A percentile compares a stretch with the other conserved stretches of the same genome.
These are phyloP conservation scores for Cheirogaleus major DNA, from an alignment of 2,797 vertebrate genomes.

Conservation along the genomic window DNA sequence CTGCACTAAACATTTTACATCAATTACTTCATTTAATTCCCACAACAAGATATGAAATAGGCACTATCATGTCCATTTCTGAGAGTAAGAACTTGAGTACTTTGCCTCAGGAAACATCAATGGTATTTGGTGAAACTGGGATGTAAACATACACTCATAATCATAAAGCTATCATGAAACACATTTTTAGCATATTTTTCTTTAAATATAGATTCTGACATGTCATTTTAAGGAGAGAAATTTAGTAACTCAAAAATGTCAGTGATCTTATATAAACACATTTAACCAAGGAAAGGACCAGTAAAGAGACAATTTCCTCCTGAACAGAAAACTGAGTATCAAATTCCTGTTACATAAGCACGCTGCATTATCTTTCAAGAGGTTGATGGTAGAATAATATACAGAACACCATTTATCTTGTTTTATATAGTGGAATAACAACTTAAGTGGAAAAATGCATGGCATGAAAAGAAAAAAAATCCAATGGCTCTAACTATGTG, in stretches of 20 bases:
- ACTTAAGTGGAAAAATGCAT: not conserved
- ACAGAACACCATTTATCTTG: not conserved
- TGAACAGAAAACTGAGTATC: not conserved
- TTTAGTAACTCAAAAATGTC: slow-evolving; percentile 17
- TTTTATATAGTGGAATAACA: not conserved
- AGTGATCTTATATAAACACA: not conserved
- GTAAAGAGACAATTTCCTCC: not conserved
- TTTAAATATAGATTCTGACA: slow-evolving; percentile 27
- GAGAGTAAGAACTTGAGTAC: not conserved
- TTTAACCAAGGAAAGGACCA: not conserved
- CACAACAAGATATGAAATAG: not conserved
- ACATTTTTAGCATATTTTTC: not conserved
- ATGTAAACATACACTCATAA: not conserved
- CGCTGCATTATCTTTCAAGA: not conserved
- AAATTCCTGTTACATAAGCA: slow-evolving; percentile 20
- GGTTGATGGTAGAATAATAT: not conserved
- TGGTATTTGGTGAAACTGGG: not conserved
- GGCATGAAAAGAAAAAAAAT: not conserved
- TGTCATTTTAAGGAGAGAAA: not conserved
- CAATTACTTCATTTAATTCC: not conserved
- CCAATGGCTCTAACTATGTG: not conserved
- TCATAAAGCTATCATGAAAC: not conserved
- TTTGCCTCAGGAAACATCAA: not conserved
- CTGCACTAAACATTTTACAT: not conserved
- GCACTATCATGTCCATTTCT: not conserved